These are phyloP conservation scores for Manis crassicaudata DNA, from an alignment of 2,797 vertebrate genomes.

Conservation along the genomic window DNA sequence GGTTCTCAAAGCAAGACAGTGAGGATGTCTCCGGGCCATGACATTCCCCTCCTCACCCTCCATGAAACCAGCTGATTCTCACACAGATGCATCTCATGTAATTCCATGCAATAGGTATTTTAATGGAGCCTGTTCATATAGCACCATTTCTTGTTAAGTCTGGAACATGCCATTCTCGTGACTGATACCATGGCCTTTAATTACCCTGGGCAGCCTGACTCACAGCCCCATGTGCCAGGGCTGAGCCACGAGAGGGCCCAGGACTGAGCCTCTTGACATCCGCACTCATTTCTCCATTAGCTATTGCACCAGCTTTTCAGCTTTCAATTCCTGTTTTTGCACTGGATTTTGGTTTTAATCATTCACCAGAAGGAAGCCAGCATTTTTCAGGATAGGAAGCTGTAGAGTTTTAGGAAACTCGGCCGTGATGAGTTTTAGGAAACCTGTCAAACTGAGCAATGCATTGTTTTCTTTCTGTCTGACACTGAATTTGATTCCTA, in stretches of 20 bases:
- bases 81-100: background rate
- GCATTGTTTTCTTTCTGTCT: slow-evolving; percentile 49
- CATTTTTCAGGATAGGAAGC: slow-evolving; percentile 25
- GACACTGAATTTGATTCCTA: slow-evolving; percentile 53
- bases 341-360: slow-evolving; percentile 58
- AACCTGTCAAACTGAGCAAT: slow-evolving; percentile 42
- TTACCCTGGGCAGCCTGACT: background rate
- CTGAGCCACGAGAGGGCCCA: background rate
- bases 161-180: background rate
- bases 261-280: background rate
- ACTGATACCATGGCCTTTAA: background rate
- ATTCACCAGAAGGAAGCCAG: slow-evolving; percentile 64
- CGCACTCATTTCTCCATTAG: slow-evolving; percentile 29
- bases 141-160: background rate
- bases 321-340: background rate
- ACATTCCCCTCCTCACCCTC: background rate
- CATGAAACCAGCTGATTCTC: background rate
- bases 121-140: background rate
- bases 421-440: slow-evolving; percentile 54
- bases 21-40: background rate
- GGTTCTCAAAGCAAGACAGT: slow-evolving; percentile 24
- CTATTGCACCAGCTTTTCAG: background rate
- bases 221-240: background rate
- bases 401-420: slow-evolving; percentile 45
- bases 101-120: background rate